phyloP scores from a whole-genome alignment of 2,113 vertebrate species.

The Herpetotheres cachinnans region DNA sequence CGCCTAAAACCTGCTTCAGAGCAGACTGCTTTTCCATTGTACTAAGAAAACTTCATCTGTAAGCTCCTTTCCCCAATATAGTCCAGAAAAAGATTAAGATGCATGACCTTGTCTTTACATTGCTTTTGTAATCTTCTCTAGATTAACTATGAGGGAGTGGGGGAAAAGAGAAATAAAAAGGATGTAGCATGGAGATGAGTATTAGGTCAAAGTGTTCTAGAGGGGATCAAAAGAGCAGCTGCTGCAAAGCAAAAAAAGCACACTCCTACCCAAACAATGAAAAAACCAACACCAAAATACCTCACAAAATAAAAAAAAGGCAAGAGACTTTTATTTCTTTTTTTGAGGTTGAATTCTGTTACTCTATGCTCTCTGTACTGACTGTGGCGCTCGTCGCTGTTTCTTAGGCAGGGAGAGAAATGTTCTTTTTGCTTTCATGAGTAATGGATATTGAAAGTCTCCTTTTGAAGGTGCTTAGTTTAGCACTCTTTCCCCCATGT shows the following conservation, averaged over 20 bases:
- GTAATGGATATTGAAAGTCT: neutral
- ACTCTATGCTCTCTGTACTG: neutral
- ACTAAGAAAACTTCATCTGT: neutral
- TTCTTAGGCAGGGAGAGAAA: neutral
- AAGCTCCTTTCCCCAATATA: neutral
- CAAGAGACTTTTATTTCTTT: neutral
- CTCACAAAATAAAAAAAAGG: neutral
- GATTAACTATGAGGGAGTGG: neutral
- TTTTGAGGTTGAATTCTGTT: neutral
- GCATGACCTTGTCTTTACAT: neutral
- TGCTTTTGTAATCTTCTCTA: conserved; percentile 4
- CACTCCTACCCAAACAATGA: fast-evolving
- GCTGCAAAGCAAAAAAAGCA: neutral
- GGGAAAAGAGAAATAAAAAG: neutral
- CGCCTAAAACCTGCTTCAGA: neutral
- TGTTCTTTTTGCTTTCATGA: neutral
- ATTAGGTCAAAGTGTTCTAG: neutral
- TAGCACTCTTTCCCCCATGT: neutral
- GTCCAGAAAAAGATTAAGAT: neutral
- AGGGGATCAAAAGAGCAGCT: neutral
- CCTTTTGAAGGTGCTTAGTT: neutral
- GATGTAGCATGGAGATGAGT: neutral
- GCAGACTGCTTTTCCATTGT: neutral
- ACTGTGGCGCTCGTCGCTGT: neutral
- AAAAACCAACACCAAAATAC: neutral